Conservation (phyloP, 1,140 invertebrate genomes). For the Scaptomyza graminum region DNA sequence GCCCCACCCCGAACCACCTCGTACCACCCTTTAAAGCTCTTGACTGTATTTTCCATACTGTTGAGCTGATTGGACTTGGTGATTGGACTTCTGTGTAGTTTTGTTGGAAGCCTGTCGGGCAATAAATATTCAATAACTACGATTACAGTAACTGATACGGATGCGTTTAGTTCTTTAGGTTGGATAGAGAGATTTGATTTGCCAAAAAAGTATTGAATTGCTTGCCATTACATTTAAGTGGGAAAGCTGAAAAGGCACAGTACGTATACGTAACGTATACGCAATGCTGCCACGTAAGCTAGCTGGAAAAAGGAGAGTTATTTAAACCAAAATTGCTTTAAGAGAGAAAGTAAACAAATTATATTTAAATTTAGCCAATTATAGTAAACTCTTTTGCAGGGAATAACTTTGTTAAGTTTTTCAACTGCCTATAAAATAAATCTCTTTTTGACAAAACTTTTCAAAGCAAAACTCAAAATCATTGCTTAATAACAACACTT, state of each 20-base stretch:
- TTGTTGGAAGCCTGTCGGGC: neutral
- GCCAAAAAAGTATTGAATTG: neutral
- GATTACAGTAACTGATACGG: slow-evolving; percentile 14
- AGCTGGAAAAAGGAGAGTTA: no score
- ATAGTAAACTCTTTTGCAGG: no score
- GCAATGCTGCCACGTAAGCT: no score
- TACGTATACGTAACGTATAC: neutral
- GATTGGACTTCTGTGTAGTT: neutral
- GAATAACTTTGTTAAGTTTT: no score
- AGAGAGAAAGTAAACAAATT: no score
- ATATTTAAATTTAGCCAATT: no score
- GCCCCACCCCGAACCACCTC: no score
- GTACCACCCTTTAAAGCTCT: neutral
- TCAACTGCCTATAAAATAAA: no score
- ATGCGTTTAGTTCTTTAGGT: neutral
- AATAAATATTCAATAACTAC: slow-evolving; percentile 43
- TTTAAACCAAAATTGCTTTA: no score
- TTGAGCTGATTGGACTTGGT: slow-evolving; percentile 23
- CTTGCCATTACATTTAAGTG: neutral
- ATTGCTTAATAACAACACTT: no score
- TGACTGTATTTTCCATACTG: slow-evolving; percentile 1
- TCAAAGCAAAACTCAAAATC: no score
- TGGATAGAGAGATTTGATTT: slow-evolving; percentile 8
- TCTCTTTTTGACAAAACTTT: no score
- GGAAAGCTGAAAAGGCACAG: neutral